phyloP scores from a whole-genome alignment of 2,888 invertebrate species.

The Craniophora ligustri region DNA sequence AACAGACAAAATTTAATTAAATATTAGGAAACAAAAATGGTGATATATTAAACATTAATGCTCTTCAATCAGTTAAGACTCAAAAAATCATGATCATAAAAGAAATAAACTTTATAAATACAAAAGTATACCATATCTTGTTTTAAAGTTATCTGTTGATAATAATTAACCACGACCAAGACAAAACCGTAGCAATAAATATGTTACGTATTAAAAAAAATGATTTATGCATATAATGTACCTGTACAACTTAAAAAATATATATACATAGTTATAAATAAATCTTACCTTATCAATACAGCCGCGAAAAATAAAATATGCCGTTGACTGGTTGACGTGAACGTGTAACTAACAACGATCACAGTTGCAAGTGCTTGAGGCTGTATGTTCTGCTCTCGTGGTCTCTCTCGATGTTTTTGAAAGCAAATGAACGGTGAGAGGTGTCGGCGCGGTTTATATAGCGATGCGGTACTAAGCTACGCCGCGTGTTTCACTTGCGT shows the following conservation, averaged over 20 bases:
- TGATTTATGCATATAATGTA: no score
- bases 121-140: no score
- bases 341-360: conserved; percentile 24
- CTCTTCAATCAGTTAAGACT: neutral
- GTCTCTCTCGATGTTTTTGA: conserved; percentile 68
- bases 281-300: conserved; percentile 40
- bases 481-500: conserved; percentile 62
- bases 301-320: conserved; percentile 13
- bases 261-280: neutral
- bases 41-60: neutral
- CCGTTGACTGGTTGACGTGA: conserved; percentile 6
- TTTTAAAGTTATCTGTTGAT: neutral
- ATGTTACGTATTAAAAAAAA: no score
- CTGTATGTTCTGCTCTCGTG: conserved; percentile 61
- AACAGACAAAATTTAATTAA: neutral
- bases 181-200: neutral
- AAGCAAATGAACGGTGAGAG: conserved; percentile 79
- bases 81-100: no score
- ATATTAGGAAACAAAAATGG: neutral
- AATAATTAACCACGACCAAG: neutral
- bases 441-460: conserved; percentile 77
- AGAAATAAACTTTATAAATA: no score
- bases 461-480: conserved; percentile 57
- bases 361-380: conserved; percentile 30
- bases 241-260: neutral